Percentiles rank a stretch among this genome's conserved stretches.
phyloP scores from a whole-genome alignment of 2,797 vertebrate genomes.

The Rhabdomys pumilio region DNA sequence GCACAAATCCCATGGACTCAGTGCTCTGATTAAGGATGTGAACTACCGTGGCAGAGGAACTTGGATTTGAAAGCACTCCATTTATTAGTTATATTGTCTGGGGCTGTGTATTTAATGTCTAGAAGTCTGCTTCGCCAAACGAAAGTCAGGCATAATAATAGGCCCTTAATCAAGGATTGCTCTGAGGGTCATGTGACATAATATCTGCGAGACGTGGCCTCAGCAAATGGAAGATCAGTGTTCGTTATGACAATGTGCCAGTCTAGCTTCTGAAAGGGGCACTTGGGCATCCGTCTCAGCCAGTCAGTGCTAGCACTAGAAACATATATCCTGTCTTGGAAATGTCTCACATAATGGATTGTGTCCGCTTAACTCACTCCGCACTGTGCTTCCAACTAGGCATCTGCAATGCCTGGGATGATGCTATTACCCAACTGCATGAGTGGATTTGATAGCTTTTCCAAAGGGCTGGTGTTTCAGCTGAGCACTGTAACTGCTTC shows the following conservation, averaged over 20 bases:
- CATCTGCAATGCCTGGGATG: conserved; percentile 40
- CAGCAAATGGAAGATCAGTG: conserved; percentile 23
- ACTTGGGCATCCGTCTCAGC: conserved; percentile 45
- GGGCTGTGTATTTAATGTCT: background rate
- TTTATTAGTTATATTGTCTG: background rate
- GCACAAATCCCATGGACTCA: fast-evolving
- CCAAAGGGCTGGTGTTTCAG: conserved; percentile 73
- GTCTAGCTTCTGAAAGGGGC: background rate
- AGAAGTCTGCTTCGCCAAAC: background rate
- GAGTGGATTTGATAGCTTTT: conserved; percentile 83
- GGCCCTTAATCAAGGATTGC: background rate
- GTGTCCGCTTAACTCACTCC: conserved; percentile 42
- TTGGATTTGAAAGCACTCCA: background rate
- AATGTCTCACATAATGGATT: conserved; percentile 71
- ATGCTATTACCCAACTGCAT: conserved; percentile 72
- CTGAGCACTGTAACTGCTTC: conserved; percentile 78
- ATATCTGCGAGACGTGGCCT: background rate
- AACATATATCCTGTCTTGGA: conserved; percentile 61
- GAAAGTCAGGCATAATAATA: background rate
- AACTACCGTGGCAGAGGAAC: fast-evolving
- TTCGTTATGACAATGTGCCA: background rate
- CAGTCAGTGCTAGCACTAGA: conserved; percentile 19
- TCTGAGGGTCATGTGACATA: background rate
- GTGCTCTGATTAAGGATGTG: background rate
- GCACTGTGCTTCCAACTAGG: conserved; percentile 35